phyloP scores from a whole-genome alignment of 2,888 invertebrate genomes.

The Sepiola atlantica region DNA sequence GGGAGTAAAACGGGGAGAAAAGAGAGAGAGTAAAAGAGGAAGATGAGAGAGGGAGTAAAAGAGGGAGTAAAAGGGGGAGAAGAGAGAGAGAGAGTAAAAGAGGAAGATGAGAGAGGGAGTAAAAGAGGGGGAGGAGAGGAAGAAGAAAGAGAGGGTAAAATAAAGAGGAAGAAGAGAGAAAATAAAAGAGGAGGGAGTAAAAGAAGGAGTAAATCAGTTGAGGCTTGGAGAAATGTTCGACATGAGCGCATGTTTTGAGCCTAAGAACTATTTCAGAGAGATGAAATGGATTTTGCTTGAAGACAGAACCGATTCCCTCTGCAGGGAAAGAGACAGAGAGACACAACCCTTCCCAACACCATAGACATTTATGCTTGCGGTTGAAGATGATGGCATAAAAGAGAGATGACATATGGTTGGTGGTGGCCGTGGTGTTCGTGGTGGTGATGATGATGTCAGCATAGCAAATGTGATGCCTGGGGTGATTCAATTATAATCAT shows the following conservation, averaged over 20 bases:
- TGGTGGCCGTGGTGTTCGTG: too few relatives aligned
- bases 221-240: not conserved
- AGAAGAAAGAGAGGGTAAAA: not conserved
- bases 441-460: not conserved
- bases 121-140: not conserved
- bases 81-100: not conserved
- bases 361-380: not conserved
- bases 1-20: not conserved
- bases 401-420: too few relatives aligned
- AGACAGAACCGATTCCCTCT: not conserved
- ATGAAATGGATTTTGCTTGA: not conserved
- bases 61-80: not conserved
- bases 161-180: not conserved
- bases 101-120: not conserved
- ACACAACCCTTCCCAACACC: not conserved
- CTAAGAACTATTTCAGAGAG: not conserved
- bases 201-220: not conserved
- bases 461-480: not conserved
- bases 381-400: not conserved
- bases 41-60: not conserved
- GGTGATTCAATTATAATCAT: not conserved
- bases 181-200: not conserved
- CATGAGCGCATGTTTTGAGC: not conserved
- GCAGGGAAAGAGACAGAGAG: not conserved
- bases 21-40: not conserved